A percentile compares a stretch with the other conserved stretches of the same genome.
Conservation (phyloP, 2,797 vertebrate genomes). For the Bryconaethiops microstoma region DNA sequence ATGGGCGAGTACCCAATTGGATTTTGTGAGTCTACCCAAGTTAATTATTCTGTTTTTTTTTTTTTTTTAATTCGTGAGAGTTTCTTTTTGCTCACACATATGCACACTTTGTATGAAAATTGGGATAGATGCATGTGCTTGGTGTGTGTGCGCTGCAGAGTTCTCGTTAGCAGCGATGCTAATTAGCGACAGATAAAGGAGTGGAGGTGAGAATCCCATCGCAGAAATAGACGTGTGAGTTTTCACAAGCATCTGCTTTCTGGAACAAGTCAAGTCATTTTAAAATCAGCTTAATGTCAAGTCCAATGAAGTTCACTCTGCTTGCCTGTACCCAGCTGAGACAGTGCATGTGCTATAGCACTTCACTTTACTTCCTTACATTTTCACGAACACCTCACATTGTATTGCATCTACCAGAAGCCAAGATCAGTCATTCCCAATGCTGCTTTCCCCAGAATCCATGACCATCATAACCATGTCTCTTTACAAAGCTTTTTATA, state of each 20-base stretch:
- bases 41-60: slow-evolving; percentile 65
- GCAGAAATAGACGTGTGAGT: slow-evolving; percentile 77
- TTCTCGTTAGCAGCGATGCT: slow-evolving; percentile 73
- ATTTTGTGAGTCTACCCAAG: slow-evolving; percentile 58
- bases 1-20: slow-evolving; percentile 52
- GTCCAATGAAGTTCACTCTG: slow-evolving; percentile 45
- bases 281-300: slow-evolving; percentile 49
- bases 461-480: not conserved
- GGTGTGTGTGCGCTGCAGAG: slow-evolving; percentile 61
- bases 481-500: not conserved
- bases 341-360: slow-evolving; percentile 6
- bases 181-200: slow-evolving; percentile 77
- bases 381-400: not conserved
- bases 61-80: slow-evolving; percentile 47
- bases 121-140: slow-evolving; percentile 64
- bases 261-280: slow-evolving; percentile 45
- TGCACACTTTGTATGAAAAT: slow-evolving; percentile 50
- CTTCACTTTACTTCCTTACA: not conserved
- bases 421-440: not conserved
- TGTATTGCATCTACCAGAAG: not conserved
- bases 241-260: slow-evolving; percentile 64
- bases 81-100: slow-evolving; percentile 57
- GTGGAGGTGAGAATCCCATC: slow-evolving; percentile 74
- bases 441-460: not conserved
- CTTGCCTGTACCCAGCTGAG: slow-evolving; percentile 20